phyloP scores from a whole-genome alignment of 1,140 invertebrate genomes.

The Acromyrmex charruanus region DNA sequence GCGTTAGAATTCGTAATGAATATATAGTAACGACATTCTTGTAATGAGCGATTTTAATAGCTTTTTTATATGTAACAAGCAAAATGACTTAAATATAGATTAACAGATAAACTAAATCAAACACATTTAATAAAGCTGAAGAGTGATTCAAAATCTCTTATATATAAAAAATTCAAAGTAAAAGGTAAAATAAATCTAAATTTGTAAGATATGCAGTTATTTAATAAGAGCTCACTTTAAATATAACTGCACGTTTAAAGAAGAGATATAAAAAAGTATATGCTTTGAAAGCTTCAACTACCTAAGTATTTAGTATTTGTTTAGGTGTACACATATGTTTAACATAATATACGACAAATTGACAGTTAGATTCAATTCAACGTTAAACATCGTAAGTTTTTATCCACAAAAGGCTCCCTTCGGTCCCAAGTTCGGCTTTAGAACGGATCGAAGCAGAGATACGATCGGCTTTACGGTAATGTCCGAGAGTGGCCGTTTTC shows the following conservation, averaged over 20 bases:
- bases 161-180: background rate
- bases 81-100: background rate
- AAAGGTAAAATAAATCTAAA: constrained; percentile 1
- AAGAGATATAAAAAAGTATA: background rate
- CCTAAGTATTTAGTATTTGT: constrained; percentile 8
- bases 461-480: constrained; percentile 63
- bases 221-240: background rate
- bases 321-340: constrained; percentile 14
- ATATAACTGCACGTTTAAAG: constrained; percentile 1
- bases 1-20: background rate
- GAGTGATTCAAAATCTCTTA: background rate
- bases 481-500: constrained; percentile 62
- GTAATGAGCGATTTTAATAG: background rate
- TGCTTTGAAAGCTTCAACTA: background rate
- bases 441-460: constrained; percentile 47
- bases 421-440: constrained; percentile 16
- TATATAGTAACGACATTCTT: background rate
- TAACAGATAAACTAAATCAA: background rate
- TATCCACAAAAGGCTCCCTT: constrained; percentile 34
- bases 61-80: background rate
- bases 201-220: background rate
- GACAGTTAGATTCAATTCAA: constrained; percentile 47
- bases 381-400: constrained; percentile 47
- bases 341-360: constrained; percentile 11
- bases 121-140: background rate